Evolutionary conservation across 2,888 invertebrate genomes (phyloP).

Genomic region (Halictus quadricinctus): DNA sequence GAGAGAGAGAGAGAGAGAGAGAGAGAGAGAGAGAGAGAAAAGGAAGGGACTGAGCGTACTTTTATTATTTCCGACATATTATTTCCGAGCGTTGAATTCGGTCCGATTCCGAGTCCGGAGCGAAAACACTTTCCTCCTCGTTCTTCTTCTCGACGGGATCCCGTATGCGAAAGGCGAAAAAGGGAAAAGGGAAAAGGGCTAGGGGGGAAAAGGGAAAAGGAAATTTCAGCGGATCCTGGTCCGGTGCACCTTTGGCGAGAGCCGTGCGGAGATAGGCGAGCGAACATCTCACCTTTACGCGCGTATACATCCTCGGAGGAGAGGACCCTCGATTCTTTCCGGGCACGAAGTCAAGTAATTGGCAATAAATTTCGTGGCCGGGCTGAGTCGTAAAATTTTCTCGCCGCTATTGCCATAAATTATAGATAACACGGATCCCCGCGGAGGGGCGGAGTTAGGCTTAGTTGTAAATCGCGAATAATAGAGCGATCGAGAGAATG

Average conservation of each 20-base stretch:
- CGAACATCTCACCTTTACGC: constrained; percentile 45
- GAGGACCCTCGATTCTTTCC: constrained; percentile 67
- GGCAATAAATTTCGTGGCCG: constrained; percentile 67
- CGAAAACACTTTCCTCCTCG: background rate
- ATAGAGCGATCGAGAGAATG: constrained; percentile 53
- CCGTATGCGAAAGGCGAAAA: background rate
- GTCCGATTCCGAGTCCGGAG: background rate
- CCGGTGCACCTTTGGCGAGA: background rate
- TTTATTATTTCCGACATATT: constrained; percentile 17
- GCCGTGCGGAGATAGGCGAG: constrained; percentile 19
- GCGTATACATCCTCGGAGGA: constrained; percentile 57
- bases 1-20: no score
- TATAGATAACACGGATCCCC: constrained; percentile 66
- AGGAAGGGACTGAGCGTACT: background rate
- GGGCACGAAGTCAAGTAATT: constrained; percentile 71
- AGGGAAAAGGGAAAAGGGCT: constrained; percentile 6
- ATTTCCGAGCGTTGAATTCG: constrained; percentile 23
- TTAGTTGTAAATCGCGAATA: constrained; percentile 66
- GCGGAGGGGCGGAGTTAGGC: constrained; percentile 50
- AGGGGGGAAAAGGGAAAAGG: background rate
- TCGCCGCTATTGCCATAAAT: constrained; percentile 70
- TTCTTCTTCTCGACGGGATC: background rate
- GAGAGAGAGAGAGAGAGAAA: no score
- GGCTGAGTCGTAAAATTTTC: constrained; percentile 71
- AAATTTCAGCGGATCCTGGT: constrained; percentile 27